A percentile compares a stretch with the other conserved stretches of the same genome.
Evolutionary conservation across 2,797 vertebrate species (phyloP).

Genomic region (Denticeps clupeoides): DNA sequence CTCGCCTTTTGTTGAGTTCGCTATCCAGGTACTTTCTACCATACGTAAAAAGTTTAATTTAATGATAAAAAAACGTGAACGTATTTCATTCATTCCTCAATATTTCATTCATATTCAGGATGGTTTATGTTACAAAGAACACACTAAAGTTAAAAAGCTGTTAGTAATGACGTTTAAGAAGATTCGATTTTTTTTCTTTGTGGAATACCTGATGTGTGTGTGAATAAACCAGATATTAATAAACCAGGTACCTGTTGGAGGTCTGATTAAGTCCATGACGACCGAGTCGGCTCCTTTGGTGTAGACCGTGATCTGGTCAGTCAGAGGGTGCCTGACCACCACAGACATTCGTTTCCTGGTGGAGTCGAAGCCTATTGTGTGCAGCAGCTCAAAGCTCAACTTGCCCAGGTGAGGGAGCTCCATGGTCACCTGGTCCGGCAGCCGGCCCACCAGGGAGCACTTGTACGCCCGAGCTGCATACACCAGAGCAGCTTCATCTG

Average conservation of each 20-base stretch:
- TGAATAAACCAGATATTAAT: too few relatives aligned
- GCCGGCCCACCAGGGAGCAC: constrained; percentile 78
- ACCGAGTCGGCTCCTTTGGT: constrained; percentile 93
- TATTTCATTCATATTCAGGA: too few relatives aligned
- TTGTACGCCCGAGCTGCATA: constrained; percentile 87
- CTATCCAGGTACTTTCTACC: too few relatives aligned
- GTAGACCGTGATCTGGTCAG: constrained; percentile 86
- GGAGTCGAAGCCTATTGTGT: constrained; percentile 89
- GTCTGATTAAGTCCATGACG: constrained; percentile 86
- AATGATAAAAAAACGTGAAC: too few relatives aligned
- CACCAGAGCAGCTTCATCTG: constrained; percentile 90
- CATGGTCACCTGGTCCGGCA: constrained; percentile 84
- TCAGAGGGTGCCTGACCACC: constrained; percentile 86
- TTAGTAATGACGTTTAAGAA: too few relatives aligned
- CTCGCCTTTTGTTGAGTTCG: too few relatives aligned
- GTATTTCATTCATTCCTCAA: too few relatives aligned
- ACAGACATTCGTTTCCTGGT: constrained; percentile 92
- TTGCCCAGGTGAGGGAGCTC: constrained; percentile 87
- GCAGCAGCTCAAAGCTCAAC: constrained; percentile 85
- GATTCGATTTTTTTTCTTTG: too few relatives aligned
- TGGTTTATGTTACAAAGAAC: too few relatives aligned
- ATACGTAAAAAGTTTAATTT: too few relatives aligned
- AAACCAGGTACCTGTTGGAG: constrained; percentile 76
- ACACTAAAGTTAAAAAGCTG: too few relatives aligned
- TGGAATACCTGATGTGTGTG: too few relatives aligned